phyloP scores from a whole-genome alignment of 64 coral and sea anemone species.

The Anthopleura sola region DNA sequence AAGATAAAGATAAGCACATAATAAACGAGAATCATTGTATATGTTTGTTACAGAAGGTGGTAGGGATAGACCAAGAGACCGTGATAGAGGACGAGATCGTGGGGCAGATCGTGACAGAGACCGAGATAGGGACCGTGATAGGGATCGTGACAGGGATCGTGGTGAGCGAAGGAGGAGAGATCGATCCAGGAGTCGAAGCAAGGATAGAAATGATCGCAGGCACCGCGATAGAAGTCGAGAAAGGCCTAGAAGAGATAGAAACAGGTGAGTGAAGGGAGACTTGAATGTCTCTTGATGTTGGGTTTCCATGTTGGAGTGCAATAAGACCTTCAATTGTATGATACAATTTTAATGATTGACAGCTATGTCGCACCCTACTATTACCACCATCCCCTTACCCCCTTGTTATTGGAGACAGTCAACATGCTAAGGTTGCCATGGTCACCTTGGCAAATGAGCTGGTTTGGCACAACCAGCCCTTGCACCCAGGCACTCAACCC shows the following conservation, averaged over 20 bases:
- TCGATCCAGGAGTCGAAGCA: constrained; percentile 38
- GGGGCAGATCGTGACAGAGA: constrained; percentile 32
- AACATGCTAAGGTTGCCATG: too few relatives aligned
- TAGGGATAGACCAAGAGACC: constrained; percentile 31
- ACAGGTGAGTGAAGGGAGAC: background rate
- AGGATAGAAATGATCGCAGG: constrained; percentile 30
- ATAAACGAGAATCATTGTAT: background rate
- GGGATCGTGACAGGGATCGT: constrained; percentile 4
- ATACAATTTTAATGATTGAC: too few relatives aligned
- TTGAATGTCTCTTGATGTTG: too few relatives aligned
- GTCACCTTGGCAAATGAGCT: too few relatives aligned
- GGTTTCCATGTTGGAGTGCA: too few relatives aligned
- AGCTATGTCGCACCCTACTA: too few relatives aligned
- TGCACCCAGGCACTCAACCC: too few relatives aligned
- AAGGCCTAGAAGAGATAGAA: constrained; percentile 33
- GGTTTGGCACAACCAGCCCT: too few relatives aligned
- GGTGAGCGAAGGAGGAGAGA: constrained; percentile 48
- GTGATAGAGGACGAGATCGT: constrained; percentile 29
- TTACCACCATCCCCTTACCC: too few relatives aligned
- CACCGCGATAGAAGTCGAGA: constrained; percentile 30
- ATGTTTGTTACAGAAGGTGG: background rate
- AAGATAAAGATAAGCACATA: too few relatives aligned
- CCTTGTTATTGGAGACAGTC: too few relatives aligned
- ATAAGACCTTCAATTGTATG: too few relatives aligned
- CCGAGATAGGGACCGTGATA: constrained; percentile 30